These are phyloP conservation scores for Melopsittacus undulatus DNA, from an alignment of 2,797 vertebrate species.

Conservation along the genomic window DNA sequence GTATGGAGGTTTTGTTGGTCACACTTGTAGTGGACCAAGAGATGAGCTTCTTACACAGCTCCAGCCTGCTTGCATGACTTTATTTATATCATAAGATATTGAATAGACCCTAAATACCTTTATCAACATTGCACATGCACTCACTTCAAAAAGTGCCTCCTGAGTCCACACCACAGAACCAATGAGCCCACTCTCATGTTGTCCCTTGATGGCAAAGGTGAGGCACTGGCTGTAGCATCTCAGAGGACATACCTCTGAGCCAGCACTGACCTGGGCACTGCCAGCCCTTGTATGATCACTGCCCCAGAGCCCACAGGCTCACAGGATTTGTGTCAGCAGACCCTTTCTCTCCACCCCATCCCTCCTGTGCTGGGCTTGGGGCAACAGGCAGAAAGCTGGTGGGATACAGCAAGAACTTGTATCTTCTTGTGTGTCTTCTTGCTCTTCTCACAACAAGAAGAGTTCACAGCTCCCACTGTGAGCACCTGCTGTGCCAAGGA, in stretches of 20 bases:
- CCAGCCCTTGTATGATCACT: not conserved
- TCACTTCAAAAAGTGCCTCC: not conserved
- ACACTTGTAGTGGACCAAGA: not conserved
- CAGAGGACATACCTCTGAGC: not conserved
- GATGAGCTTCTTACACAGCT: not conserved
- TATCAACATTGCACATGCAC: not conserved
- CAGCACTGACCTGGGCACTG: not conserved
- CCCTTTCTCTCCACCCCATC: not conserved
- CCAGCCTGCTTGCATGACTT: not conserved
- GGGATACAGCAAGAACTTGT: not conserved
- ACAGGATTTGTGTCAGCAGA: not conserved
- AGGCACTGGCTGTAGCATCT: not conserved
- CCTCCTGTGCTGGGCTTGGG: not conserved
- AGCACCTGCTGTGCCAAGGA: conserved; percentile 25
- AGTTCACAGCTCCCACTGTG: not conserved
- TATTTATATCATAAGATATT: not conserved
- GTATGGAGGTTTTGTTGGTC: not conserved
- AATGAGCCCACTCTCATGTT: not conserved
- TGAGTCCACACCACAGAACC: not conserved
- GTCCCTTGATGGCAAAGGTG: not conserved
- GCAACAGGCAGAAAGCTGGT: not conserved
- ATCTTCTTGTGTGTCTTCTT: not conserved
- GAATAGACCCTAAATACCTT: not conserved
- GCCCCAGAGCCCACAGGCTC: not conserved
- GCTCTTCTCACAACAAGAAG: not conserved